phyloP scores from a whole-genome alignment of 2,888 invertebrate genomes.

The Noctua pronuba region DNA sequence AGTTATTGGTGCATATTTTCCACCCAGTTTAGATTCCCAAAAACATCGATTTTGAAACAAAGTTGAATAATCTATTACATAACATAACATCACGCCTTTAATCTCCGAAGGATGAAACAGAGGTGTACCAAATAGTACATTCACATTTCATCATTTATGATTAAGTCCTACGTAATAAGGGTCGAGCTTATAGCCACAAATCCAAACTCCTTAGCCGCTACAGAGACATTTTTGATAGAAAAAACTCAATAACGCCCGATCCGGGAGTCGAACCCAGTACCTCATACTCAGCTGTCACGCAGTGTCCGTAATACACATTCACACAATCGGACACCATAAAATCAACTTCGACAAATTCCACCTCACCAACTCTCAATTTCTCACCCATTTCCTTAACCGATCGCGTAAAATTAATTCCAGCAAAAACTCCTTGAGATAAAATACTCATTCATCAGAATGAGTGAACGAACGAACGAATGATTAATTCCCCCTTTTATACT shows the following conservation, averaged over 20 bases:
- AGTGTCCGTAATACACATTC: neutral
- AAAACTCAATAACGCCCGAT: neutral
- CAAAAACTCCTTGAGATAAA: slow-evolving; percentile 43
- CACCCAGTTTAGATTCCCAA: neutral
- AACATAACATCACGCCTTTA: neutral
- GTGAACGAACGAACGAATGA: slow-evolving; percentile 45
- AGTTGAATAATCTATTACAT: neutral
- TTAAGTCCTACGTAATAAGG: neutral
- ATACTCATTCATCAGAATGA: slow-evolving; percentile 54
- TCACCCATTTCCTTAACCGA: slow-evolving; percentile 20
- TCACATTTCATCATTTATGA: neutral
- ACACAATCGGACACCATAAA: neutral
- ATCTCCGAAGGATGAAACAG: too few relatives aligned
- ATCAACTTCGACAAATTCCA: neutral
- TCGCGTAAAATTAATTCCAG: slow-evolving; percentile 34
- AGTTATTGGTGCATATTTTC: neutral
- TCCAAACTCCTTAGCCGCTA: neutral
- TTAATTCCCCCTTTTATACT: slow-evolving; percentile 50
- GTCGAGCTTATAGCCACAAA: neutral
- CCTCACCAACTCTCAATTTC: neutral
- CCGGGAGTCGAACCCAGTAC: too few relatives aligned
- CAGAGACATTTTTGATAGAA: neutral
- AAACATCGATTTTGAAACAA: neutral
- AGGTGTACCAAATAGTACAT: neutral
- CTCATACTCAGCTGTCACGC: neutral